Evolutionary conservation across 1,140 invertebrate species (phyloP).

Genomic region (Drosophila watanabei): DNA sequence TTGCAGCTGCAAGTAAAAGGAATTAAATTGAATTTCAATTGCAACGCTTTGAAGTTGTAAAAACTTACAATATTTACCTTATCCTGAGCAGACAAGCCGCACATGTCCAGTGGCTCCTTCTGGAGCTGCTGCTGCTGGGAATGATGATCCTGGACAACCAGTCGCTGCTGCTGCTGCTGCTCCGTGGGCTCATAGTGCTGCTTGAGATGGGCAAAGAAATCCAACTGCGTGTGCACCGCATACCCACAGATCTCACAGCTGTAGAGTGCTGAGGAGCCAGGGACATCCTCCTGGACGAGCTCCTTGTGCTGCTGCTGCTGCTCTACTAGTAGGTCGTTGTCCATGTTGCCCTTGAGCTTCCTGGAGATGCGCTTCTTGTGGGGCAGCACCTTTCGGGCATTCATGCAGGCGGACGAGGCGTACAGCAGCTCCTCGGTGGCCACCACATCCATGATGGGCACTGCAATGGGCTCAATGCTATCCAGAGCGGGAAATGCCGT

Average conservation of each 20-base stretch:
- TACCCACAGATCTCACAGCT: constrained; percentile 90
- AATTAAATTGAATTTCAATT: too few species aligned
- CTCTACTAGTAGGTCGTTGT: constrained; percentile 33
- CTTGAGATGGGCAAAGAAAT: constrained; percentile 92
- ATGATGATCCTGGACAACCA: constrained; percentile 41
- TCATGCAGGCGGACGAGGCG: constrained; percentile 38
- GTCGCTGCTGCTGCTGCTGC: constrained; percentile 36
- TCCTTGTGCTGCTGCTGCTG: constrained; percentile 57
- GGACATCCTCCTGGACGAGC: constrained; percentile 40
- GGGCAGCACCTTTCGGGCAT: constrained; percentile 84
- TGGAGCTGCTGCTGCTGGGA: constrained; percentile 41
- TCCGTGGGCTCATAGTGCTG: constrained; percentile 89
- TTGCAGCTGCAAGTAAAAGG: constrained; percentile 34
- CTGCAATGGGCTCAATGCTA: constrained; percentile 58
- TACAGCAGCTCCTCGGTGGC: constrained; percentile 61
- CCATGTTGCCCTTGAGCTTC: constrained; percentile 86
- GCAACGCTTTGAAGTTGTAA: too few species aligned
- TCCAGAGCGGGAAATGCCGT: constrained; percentile 56
- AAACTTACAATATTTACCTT: constrained; percentile 30
- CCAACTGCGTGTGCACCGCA: constrained; percentile 88
- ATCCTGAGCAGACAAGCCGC: constrained; percentile 57
- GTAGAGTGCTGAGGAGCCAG: constrained; percentile 80
- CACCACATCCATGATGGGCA: constrained; percentile 63
- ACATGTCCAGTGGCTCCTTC: constrained; percentile 70
- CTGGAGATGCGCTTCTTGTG: constrained; percentile 88